These are phyloP conservation scores for Lymantria dispar DNA, from an alignment of 2,888 invertebrate genomes.

Conservation along the genomic window DNA sequence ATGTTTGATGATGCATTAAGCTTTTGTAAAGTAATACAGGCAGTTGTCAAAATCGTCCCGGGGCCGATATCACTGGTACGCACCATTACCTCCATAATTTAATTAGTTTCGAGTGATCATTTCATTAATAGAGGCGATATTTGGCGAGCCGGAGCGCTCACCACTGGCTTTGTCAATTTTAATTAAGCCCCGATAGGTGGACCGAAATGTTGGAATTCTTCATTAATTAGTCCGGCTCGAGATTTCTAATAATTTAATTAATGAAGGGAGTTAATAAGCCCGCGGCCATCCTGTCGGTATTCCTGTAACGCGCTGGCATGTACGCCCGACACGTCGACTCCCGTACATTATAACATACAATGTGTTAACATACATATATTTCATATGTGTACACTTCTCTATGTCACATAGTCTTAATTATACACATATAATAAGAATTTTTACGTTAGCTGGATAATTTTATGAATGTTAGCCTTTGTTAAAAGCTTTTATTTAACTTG, in stretches of 20 bases:
- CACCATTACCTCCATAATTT: slow-evolving; percentile 80
- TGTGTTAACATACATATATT: neutral
- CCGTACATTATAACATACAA: neutral
- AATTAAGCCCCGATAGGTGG: slow-evolving; percentile 79
- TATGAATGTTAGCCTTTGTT: no score
- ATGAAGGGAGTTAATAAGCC: slow-evolving; percentile 74
- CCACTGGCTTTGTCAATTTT: slow-evolving; percentile 80
- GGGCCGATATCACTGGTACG: slow-evolving; percentile 70
- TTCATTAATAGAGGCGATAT: slow-evolving; percentile 80
- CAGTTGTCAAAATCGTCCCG: slow-evolving; percentile 32
- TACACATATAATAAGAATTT: no score
- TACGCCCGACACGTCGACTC: slow-evolving; percentile 31
- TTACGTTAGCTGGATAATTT: no score
- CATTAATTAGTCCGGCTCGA: slow-evolving; percentile 77
- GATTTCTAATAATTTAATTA: slow-evolving; percentile 83
- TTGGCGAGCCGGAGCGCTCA: slow-evolving; percentile 68
- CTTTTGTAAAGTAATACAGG: slow-evolving; percentile 32
- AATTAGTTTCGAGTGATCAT: slow-evolving; percentile 82
- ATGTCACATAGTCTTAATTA: neutral
- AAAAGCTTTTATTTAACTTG: no score
- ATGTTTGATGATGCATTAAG: slow-evolving; percentile 1
- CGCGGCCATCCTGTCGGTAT: slow-evolving; percentile 60
- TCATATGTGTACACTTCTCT: neutral
- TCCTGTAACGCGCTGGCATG: slow-evolving; percentile 62
- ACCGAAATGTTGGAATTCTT: slow-evolving; percentile 81